Evolutionary conservation across 2,888 invertebrate species (phyloP).

Genomic region (Dicyrtomina minuta): DNA sequence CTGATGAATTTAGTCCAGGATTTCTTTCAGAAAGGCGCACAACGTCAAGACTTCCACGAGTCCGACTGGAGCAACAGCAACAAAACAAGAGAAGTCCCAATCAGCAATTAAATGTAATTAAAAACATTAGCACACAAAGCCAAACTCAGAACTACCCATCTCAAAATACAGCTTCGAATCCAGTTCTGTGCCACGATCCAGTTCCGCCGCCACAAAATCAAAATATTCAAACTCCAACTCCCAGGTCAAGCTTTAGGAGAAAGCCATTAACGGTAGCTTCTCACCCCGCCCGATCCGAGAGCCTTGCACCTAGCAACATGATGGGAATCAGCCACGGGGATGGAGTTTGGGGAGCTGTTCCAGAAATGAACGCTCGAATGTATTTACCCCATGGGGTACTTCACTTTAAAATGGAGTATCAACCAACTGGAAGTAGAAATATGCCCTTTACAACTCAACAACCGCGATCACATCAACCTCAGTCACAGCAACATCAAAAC

Average conservation of each 20-base stretch:
- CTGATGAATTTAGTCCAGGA: neutral
- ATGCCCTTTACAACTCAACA: neutral
- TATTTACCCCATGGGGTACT: constrained; percentile 22
- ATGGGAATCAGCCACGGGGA: constrained; percentile 26
- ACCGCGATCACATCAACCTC: neutral
- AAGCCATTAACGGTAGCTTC: constrained; percentile 2
- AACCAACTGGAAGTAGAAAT: neutral
- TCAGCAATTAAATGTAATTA: too few relatives aligned
- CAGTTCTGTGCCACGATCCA: too few relatives aligned
- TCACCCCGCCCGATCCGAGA: neutral
- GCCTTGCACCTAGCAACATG: neutral
- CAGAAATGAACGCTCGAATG: constrained; percentile 25
- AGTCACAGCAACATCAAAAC: neutral
- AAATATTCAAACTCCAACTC: neutral
- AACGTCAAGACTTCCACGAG: neutral
- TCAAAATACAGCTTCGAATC: too few relatives aligned
- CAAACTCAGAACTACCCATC: too few relatives aligned
- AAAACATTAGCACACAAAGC: too few relatives aligned
- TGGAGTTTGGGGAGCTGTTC: constrained; percentile 10
- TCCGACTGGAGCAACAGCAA: neutral
- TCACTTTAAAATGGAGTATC: constrained; percentile 23
- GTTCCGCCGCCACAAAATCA: too few relatives aligned
- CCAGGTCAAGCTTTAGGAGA: neutral
- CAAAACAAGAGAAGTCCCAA: too few relatives aligned
- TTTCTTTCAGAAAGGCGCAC: neutral